phyloP scores from a whole-genome alignment of 2,113 vertebrate genomes.

The Dolichallabes microphthalmus region DNA sequence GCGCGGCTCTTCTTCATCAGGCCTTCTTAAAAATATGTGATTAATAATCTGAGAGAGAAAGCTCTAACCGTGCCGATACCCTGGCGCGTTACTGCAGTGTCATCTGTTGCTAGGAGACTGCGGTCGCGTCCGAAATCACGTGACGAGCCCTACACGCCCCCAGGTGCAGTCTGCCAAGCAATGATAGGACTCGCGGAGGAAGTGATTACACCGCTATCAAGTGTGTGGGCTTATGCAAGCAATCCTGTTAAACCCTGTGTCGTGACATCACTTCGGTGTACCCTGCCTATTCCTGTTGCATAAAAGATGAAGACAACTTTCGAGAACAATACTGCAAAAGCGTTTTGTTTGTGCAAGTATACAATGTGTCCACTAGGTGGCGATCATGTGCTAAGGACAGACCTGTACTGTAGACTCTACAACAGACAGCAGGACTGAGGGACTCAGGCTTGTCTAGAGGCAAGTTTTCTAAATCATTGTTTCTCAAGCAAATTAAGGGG shows the following conservation, averaged over 20 bases:
- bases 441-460: not conserved
- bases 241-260: not conserved
- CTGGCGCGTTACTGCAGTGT: not conserved
- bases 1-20: conserved; percentile 19
- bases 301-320: not conserved
- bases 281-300: not conserved
- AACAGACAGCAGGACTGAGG: not conserved
- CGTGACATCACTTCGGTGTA: not conserved
- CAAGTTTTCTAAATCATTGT: not conserved
- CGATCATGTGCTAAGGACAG: conserved; percentile 46
- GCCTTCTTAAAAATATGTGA: not conserved
- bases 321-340: too few species aligned
- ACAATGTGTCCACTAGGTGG: conserved; percentile 62
- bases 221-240: not conserved
- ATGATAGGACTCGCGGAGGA: not conserved
- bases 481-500: not conserved
- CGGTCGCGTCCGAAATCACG: conserved; percentile 40
- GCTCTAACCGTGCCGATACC: not conserved
- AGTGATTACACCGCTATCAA: not conserved
- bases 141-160: not conserved
- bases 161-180: not conserved
- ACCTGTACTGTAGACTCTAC: not conserved
- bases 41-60: not conserved
- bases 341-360: not conserved
- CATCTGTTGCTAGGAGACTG: conserved; percentile 62